Base-by-base conservation (phyloP, 2,113 vertebrate genomes). In the Neomonachus schauinslandi region DNA sequence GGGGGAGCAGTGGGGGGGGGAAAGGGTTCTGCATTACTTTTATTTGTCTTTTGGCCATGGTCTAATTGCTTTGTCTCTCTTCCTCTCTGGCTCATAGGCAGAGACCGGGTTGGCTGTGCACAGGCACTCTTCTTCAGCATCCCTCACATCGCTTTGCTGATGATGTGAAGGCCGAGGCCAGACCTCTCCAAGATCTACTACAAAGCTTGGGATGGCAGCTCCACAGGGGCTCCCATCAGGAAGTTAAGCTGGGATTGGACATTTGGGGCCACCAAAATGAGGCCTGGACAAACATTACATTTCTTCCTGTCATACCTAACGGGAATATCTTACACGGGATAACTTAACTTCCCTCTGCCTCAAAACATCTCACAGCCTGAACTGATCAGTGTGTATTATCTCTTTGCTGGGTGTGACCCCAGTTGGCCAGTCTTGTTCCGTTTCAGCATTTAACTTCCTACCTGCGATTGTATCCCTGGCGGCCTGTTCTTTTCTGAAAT, bases 21-120 rank as follows among this genome's bases (percentile, higher is more conserved):
- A 22, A 18, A 33, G 80, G 57, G 4, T 36, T 65, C 80, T 83
- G 42, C 63, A 89, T 21, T 79, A 2, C 72, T 86, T 46, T 4
- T 15, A 5, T 10, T 36, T 18, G 0, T 49, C 31, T 0, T 26
- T 36, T 63, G 85, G 57, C 1, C 33, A 53, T 51, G n/a, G 76
- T 67, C 7, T 97, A 96, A 98, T 63, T 22, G 82, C 59, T 95
- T 79, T 96, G 4, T 98, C 94, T 98, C 90, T 98, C 65, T 26
- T 96, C 85, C 95, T 79, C 76, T 97, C 96, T 88, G 96, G 92
- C 90, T 97, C 90, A 28, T 77, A 99, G 99, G 97, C 51, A 79
- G 97, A 97, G 84, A 89, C 96, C 6, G 22, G 16, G 19, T 53
- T 85, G 31, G 79, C 65, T 0, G 24, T 91, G 51, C 98, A 96